phyloP scores from a whole-genome alignment of 2,113 vertebrate genomes.

The Heptranchias perlo region DNA sequence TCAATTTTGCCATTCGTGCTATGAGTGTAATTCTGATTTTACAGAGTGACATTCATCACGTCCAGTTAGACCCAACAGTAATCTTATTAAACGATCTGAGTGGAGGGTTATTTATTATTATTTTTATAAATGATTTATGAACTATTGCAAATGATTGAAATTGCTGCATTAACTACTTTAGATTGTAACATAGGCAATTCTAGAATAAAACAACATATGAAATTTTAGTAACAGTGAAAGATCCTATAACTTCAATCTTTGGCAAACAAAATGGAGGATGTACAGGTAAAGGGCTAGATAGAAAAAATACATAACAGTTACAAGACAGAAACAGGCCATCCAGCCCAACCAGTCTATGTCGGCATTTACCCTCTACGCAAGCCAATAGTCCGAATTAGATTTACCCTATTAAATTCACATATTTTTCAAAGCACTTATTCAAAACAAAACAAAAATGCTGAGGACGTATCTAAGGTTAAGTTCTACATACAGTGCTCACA shows the following conservation, averaged over 20 bases:
- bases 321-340: not conserved
- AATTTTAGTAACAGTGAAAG: not conserved
- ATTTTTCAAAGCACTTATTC: not conserved
- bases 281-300: not conserved
- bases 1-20: not conserved
- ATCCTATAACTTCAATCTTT: not conserved
- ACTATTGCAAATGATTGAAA: not conserved
- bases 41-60: not conserved
- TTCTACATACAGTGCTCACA: not conserved
- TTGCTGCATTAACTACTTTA: not conserved
- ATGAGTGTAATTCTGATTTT: not conserved
- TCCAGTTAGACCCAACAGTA: slow-evolving; percentile 8
- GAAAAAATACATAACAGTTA: not conserved
- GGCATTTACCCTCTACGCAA: too few species aligned
- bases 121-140: slow-evolving; percentile 5
- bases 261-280: not conserved
- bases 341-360: not conserved
- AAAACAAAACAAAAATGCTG: not conserved
- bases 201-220: not conserved
- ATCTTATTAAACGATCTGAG: not conserved
- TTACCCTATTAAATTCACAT: not conserved
- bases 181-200: not conserved
- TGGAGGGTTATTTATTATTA: not conserved
- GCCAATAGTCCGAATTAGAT: not conserved
- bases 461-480: not conserved